Evolutionary conservation across 2,888 invertebrate species (phyloP).

Genomic region (Erynnis tages): DNA sequence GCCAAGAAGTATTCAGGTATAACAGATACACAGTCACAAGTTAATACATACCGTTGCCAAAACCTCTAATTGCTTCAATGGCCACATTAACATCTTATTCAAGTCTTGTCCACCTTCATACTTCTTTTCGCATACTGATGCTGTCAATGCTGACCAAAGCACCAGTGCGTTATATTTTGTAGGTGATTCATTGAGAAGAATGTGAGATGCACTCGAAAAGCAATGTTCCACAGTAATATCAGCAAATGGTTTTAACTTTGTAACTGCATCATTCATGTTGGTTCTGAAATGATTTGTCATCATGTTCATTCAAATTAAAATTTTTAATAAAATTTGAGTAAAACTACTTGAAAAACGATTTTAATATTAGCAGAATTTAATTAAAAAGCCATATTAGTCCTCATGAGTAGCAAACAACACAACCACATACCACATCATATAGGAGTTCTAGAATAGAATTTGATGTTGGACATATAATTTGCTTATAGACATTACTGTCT

Average conservation of each 20-base stretch:
- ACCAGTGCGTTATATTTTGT: constrained; percentile 41
- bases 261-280: constrained; percentile 35
- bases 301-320: neutral
- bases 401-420: too few species aligned
- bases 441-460: too few species aligned
- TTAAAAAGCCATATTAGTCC: too few species aligned
- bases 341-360: too few species aligned
- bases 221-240: constrained; percentile 40
- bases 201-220: constrained; percentile 30
- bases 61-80: constrained; percentile 43
- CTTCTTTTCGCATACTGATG: constrained; percentile 40
- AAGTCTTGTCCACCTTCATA: constrained; percentile 34
- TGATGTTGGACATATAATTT: too few species aligned
- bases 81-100: constrained; percentile 51
- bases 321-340: too few species aligned
- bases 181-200: constrained; percentile 40
- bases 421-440: too few species aligned
- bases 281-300: constrained; percentile 41
- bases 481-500: too few species aligned
- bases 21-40: neutral
- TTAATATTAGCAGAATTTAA: too few species aligned
- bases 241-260: constrained; percentile 43
- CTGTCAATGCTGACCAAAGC: constrained; percentile 56
- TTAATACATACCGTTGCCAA: constrained; percentile 48
- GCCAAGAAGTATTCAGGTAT: too few species aligned